phyloP scores from a whole-genome alignment of 2,888 invertebrate species.

The Neoitamus cyanurus region DNA sequence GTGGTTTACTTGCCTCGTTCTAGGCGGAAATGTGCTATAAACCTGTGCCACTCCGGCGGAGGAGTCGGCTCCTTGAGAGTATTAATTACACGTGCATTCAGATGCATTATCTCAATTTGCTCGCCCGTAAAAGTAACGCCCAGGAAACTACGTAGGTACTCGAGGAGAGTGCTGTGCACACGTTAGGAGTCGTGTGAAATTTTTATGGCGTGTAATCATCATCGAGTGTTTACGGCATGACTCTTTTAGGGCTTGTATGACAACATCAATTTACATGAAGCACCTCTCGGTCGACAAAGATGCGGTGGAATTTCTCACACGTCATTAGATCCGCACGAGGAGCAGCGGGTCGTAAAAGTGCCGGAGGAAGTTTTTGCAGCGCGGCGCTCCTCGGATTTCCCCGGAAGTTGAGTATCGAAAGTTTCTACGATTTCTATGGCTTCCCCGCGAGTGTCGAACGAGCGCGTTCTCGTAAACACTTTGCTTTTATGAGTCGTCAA shows the following conservation, averaged over 20 bases:
- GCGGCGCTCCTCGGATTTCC: neutral
- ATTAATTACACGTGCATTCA: slow-evolving; percentile 29
- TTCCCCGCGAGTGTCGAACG: slow-evolving; percentile 4
- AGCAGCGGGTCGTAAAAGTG: slow-evolving; percentile 17
- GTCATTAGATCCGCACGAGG: slow-evolving; percentile 32
- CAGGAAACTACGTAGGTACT: slow-evolving; percentile 11
- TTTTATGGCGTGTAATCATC: slow-evolving; percentile 37
- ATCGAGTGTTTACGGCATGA: slow-evolving; percentile 36
- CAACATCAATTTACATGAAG: slow-evolving; percentile 45
- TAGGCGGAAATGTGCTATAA: neutral
- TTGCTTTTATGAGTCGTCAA: slow-evolving; percentile 50
- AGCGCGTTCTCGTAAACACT: slow-evolving; percentile 48
- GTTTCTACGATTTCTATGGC: slow-evolving; percentile 25
- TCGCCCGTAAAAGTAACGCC: neutral
- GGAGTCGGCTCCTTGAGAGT: neutral
- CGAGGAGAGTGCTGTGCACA: neutral
- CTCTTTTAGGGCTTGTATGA: slow-evolving; percentile 34
- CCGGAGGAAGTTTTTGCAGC: neutral
- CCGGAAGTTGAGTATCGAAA: slow-evolving; percentile 26
- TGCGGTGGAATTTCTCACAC: slow-evolving; percentile 37
- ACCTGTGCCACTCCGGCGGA: neutral
- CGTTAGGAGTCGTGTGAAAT: slow-evolving; percentile 20
- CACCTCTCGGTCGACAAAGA: slow-evolving; percentile 24
- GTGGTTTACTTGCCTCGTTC: neutral
- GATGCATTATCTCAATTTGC: slow-evolving; percentile 32